Conservation (phyloP, 2,113 vertebrate species). For the Tiliqua scincoides region DNA sequence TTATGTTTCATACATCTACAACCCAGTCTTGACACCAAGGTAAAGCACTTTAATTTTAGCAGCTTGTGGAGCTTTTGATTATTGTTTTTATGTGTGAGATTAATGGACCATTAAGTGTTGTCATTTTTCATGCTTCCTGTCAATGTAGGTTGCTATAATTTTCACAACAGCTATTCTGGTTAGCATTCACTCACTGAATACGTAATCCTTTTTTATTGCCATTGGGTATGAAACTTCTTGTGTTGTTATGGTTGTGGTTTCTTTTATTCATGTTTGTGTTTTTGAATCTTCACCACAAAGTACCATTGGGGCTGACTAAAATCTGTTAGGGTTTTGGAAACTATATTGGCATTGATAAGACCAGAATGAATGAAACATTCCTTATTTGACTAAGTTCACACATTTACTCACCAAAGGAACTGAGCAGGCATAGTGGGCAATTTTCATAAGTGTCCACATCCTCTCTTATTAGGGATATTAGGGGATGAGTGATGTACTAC, state of each 20-base stretch:
- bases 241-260: neutral
- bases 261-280: neutral
- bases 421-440: too few relatives aligned
- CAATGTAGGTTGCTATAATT: neutral
- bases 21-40: conserved; percentile 45
- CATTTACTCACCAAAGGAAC: too few relatives aligned
- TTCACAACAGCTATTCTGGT: neutral
- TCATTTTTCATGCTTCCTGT: neutral
- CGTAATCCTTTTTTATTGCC: neutral
- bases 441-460: too few relatives aligned
- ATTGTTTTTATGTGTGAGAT: conserved; percentile 15
- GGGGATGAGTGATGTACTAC: too few relatives aligned
- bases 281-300: neutral
- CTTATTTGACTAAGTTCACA: too few relatives aligned
- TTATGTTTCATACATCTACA: conserved; percentile 48
- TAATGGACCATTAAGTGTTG: neutral
- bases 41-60: conserved; percentile 49
- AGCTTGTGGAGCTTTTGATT: conserved; percentile 17
- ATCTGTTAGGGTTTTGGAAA: too few relatives aligned
- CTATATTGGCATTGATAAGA: neutral
- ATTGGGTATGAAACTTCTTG: neutral
- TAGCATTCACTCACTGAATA: neutral
- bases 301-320: neutral
- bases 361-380: too few relatives aligned
- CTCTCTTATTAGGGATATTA: too few relatives aligned